These are phyloP conservation scores for Deladenus siricidicola DNA, from an alignment of 2,888 invertebrate genomes.

Conservation along the genomic window DNA sequence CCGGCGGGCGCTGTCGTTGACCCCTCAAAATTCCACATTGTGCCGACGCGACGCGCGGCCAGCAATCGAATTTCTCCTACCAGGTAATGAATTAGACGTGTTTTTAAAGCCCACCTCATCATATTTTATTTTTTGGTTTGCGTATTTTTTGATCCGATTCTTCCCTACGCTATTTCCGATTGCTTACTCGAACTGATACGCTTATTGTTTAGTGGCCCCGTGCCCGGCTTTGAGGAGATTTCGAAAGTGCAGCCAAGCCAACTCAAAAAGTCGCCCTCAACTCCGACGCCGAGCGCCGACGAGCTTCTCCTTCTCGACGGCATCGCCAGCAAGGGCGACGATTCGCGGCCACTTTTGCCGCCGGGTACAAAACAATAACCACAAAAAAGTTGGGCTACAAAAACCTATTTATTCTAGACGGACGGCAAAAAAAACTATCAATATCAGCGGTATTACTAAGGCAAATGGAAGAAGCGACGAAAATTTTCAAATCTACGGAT, in stretches of 20 bases:
- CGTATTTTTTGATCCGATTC: not conserved
- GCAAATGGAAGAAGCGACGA: no score
- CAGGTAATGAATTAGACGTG: constrained; percentile 11
- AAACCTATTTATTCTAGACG: no score
- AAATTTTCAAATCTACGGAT: no score
- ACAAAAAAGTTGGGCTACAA: no score
- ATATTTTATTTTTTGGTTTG: not conserved
- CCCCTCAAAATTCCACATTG: constrained; percentile 28
- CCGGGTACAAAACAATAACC: no score
- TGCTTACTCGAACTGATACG: not conserved
- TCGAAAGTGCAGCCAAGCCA: constrained; percentile 44
- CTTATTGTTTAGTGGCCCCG: constrained; percentile 39
- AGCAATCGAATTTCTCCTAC: constrained; percentile 29
- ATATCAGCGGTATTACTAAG: no score
- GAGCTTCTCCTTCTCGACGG: constrained; percentile 18
- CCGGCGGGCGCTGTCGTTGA: constrained; percentile 21
- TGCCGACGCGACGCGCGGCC: constrained; percentile 7
- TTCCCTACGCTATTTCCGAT: not conserved
- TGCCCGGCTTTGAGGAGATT: constrained; percentile 51
- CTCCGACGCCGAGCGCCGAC: constrained; percentile 14
- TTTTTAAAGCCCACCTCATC: not conserved
- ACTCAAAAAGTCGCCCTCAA: constrained; percentile 11
- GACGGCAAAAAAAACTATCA: no score
- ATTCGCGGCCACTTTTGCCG: constrained; percentile 14
- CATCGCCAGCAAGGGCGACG: constrained; percentile 1